Evolutionary conservation across 2,113 vertebrate species (phyloP).

Genomic region (Anoplopoma fimbria): DNA sequence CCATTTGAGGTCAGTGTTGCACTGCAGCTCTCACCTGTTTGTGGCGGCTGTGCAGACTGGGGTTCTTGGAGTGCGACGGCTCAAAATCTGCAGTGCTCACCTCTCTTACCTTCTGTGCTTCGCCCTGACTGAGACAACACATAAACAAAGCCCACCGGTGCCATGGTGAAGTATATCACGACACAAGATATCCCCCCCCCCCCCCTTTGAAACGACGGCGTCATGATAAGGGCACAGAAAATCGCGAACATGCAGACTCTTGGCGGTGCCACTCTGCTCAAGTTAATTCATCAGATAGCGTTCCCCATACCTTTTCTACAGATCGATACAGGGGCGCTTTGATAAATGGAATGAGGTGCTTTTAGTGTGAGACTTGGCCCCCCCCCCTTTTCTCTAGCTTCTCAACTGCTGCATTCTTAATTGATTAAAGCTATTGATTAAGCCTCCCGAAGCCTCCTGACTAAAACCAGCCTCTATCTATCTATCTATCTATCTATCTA

Average conservation of each 20-base stretch:
- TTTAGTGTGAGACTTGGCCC: constrained; percentile 53
- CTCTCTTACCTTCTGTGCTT: constrained; percentile 51
- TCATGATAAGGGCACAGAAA: neutral
- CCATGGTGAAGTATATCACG: neutral
- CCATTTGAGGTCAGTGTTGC: constrained; percentile 80
- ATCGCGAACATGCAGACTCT: constrained; percentile 3
- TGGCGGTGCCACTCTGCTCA: neutral
- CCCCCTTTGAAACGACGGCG: neutral
- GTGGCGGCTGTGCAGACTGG: neutral
- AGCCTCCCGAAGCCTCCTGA: constrained; percentile 34
- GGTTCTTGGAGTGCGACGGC: constrained; percentile 46
- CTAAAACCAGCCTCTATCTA: constrained; percentile 58
- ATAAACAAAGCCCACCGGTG: constrained; percentile 1
- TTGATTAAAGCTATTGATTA: constrained; percentile 74
- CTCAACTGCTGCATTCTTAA: constrained; percentile 65
- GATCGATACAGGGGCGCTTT: constrained; percentile 46
- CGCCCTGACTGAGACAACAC: constrained; percentile 28
- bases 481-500: too few relatives aligned
- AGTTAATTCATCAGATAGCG: constrained; percentile 35
- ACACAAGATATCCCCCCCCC: neutral
- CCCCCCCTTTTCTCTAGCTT: constrained; percentile 43
- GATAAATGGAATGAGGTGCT: constrained; percentile 51
- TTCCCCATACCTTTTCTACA: constrained; percentile 26
- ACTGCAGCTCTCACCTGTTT: constrained; percentile 36
- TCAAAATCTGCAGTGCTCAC: constrained; percentile 72